Base-by-base conservation (phyloP, 2,113 vertebrate genomes). In the Megaleporinus macrocephalus region DNA sequence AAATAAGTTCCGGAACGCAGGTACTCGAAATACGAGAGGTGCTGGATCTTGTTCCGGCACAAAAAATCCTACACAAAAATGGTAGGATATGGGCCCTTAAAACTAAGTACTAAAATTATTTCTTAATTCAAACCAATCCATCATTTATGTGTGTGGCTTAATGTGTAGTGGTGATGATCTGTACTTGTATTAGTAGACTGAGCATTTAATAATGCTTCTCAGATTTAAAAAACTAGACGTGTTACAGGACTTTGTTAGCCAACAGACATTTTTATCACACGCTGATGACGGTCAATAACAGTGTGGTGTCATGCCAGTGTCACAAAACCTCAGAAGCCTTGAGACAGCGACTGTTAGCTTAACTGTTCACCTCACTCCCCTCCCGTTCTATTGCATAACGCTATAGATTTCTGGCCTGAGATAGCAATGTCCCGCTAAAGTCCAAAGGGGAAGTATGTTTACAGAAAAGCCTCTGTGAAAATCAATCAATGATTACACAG, bases 361-460 rank as follows among this genome's bases (percentile, higher is more conserved):
- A 78, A 78, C 44, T 78, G 30, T 78, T 78, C 20, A 69, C 49
- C 29, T 63, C 30, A 26, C 29, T 29, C 18, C 41, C 11, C 26
- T 49, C 26, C 62, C 12, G 14, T 36, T 57, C 15, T 13, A 36
- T 59, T 59, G n/a, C 30, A 79, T 79, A 70, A 70, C 4, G 51
- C 22, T 70, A 41, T 14, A 44, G 36, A 41, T 70, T 29, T n/a
- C 65, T 68, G 18, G 15, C 6, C 29, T 53, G 47, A 69, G 30
- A 57, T 57, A 41, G 53, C 55, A n/a, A 59, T 18, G 26, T 27
- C 53, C 51, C 55, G 20, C 59, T 59, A n/a, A 13, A 15, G 51
- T 59, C 30, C 65, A 59, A 70, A 79, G 77, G 51, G 70, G 33
- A 70, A 26, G 12, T 44, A 7, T 20, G 59, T 65, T 76, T 65